Conservation (phyloP, 2,888 invertebrate genomes). For the Agrochola circellaris region DNA sequence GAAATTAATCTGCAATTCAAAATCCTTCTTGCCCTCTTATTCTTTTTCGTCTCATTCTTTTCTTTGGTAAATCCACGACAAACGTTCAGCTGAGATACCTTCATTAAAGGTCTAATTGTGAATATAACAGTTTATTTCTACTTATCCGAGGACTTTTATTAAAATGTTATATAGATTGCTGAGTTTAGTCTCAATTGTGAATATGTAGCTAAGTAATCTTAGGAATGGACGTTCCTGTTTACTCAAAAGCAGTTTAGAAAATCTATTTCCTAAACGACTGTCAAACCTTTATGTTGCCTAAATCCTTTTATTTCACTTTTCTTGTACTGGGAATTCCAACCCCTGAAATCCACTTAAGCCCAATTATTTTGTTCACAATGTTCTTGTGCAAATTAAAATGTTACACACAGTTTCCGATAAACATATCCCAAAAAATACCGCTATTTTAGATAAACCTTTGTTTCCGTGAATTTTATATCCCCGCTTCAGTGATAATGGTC, state of each 20-base stretch:
- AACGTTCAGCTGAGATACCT: conserved; percentile 67
- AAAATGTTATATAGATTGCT: conserved; percentile 5
- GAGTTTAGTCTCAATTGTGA: background rate
- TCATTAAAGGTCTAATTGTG: conserved; percentile 66
- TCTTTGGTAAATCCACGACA: conserved; percentile 74
- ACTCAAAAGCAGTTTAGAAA: background rate
- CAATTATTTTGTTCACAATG: conserved; percentile 12
- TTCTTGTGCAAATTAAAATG: conserved; percentile 15
- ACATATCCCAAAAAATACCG: conserved; percentile 1
- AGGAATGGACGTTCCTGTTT: background rate
- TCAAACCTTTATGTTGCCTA: background rate
- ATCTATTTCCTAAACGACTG: background rate
- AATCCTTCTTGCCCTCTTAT: conserved; percentile 79
- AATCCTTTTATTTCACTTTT: conserved; percentile 1
- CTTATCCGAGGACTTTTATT: conserved; percentile 42
- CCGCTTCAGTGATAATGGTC: background rate
- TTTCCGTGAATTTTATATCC: conserved; percentile 5
- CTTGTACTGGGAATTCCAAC: background rate
- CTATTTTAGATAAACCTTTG: background rate
- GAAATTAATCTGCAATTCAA: conserved; percentile 87
- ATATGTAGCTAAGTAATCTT: background rate
- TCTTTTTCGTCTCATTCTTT: conserved; percentile 73
- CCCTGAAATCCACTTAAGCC: conserved; percentile 1
- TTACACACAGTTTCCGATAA: background rate
- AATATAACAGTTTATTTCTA: conserved; percentile 63